Evolutionary conservation across 2,888 invertebrate species (phyloP).

Genomic region (Eretmocerus hayati): DNA sequence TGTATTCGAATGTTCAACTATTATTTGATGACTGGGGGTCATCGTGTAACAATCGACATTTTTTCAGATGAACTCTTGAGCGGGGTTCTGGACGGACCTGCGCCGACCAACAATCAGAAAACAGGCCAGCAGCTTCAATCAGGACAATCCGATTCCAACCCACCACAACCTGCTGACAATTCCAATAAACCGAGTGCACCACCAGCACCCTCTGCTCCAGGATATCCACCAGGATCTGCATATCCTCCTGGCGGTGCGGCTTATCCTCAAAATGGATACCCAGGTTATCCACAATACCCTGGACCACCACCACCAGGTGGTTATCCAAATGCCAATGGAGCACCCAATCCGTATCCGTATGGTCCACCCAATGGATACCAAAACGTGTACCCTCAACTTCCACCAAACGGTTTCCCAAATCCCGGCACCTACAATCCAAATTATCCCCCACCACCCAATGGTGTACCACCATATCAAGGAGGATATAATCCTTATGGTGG

Average conservation of each 20-base stretch:
- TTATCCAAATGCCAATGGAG: constrained; percentile 14
- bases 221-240: neutral
- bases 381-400: neutral
- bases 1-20: too few species aligned
- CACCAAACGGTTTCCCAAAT: neutral
- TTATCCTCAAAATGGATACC: constrained; percentile 20
- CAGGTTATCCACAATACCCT: constrained; percentile 13
- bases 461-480: constrained; percentile 8
- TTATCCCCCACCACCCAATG: constrained; percentile 22
- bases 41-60: neutral
- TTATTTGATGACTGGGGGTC: too few species aligned
- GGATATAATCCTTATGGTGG: constrained; percentile 15
- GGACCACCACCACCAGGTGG: constrained; percentile 11
- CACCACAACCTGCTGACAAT: neutral
- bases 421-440: neutral
- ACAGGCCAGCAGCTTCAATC: neutral
- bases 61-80: too few species aligned
- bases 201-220: neutral
- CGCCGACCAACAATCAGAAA: too few species aligned
- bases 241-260: constrained; percentile 13
- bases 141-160: neutral
- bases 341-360: too few species aligned
- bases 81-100: too few species aligned
- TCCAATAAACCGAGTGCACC: neutral
- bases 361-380: too few species aligned